Evolutionary conservation across 2,797 vertebrate species (phyloP).

Genomic region (Diplodus sargus): DNA sequence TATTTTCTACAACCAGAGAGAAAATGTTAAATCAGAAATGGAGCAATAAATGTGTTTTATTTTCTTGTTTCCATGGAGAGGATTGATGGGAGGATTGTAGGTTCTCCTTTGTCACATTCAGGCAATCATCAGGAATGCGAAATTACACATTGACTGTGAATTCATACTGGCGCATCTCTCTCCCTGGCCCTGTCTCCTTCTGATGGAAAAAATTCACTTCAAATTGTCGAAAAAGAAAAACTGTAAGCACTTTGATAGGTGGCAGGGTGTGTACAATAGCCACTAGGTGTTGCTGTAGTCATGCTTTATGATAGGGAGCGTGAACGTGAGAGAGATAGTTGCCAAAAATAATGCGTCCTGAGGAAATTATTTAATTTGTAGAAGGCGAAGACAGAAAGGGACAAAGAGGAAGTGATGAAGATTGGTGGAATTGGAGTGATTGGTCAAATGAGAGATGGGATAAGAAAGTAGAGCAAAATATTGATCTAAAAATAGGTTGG

Average conservation of each 20-base stretch:
- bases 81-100: conserved; percentile 60
- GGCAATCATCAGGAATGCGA: conserved; percentile 80
- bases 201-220: conserved; percentile 23
- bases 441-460: conserved; percentile 62
- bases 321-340: conserved; percentile 44
- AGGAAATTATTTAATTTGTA: conserved; percentile 53
- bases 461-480: conserved; percentile 69
- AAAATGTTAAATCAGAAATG: conserved; percentile 84
- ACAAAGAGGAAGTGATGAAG: conserved; percentile 75
- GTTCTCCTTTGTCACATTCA: conserved; percentile 77
- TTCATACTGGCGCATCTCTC: conserved; percentile 57
- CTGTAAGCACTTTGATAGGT: conserved; percentile 79
- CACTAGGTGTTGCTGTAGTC: conserved; percentile 81
- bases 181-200: conserved; percentile 61
- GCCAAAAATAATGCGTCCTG: conserved; percentile 46
- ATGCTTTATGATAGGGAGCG: conserved; percentile 58
- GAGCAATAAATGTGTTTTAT: conserved; percentile 89
- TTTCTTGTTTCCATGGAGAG: conserved; percentile 75
- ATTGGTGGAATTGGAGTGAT: conserved; percentile 50
- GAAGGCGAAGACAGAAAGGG: conserved; percentile 52
- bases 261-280: conserved; percentile 66
- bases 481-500: conserved; percentile 38
- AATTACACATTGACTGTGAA: conserved; percentile 79
- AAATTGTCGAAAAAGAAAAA: conserved; percentile 60
- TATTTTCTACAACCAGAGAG: conserved; percentile 86